A percentile compares a stretch with the other conserved stretches of the same genome.
Conservation (phyloP, 1,140 invertebrate species). For the Heliconius melpomene region DNA sequence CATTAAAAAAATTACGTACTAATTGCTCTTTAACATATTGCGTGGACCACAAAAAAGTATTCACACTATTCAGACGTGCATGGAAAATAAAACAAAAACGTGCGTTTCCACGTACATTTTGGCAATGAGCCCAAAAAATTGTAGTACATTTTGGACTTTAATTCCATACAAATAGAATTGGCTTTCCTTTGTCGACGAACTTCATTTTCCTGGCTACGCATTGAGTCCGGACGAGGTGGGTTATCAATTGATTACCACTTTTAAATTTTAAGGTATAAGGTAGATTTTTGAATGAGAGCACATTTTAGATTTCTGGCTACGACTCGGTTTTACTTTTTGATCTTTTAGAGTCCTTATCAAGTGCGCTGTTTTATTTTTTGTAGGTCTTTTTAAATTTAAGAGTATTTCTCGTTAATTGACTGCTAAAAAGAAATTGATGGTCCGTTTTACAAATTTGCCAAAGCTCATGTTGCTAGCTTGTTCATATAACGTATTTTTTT, state of each 20-base stretch:
- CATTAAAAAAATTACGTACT: slow-evolving; percentile 26
- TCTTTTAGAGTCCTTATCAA: slow-evolving; percentile 26
- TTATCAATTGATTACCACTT: not conserved
- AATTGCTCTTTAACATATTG: slow-evolving; percentile 40
- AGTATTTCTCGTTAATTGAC: slow-evolving; percentile 1
- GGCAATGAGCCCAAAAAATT: slow-evolving; percentile 48
- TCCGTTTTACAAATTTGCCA: not conserved
- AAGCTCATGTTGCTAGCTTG: not conserved
- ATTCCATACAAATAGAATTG: slow-evolving; percentile 13
- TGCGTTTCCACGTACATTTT: slow-evolving; percentile 54
- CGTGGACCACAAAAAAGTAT: slow-evolving; percentile 36
- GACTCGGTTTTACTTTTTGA: slow-evolving; percentile 16
- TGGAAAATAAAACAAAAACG: slow-evolving; percentile 60
- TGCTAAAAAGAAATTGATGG: not conserved
- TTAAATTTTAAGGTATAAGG: not conserved
- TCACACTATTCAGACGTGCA: slow-evolving; percentile 53
- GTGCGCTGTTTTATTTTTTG: not conserved
- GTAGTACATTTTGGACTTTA: slow-evolving; percentile 30
- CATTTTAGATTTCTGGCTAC: slow-evolving; percentile 6
- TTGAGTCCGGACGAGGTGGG: not conserved
- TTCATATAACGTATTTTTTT: too few species aligned
- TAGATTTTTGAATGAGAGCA: not conserved
- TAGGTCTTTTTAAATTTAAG: not conserved
- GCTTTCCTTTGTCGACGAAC: slow-evolving; percentile 21
- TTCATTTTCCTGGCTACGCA: slow-evolving; percentile 28